Evolutionary conservation across 2,888 invertebrate species (phyloP).

Genomic region (Oligia latruncula): DNA sequence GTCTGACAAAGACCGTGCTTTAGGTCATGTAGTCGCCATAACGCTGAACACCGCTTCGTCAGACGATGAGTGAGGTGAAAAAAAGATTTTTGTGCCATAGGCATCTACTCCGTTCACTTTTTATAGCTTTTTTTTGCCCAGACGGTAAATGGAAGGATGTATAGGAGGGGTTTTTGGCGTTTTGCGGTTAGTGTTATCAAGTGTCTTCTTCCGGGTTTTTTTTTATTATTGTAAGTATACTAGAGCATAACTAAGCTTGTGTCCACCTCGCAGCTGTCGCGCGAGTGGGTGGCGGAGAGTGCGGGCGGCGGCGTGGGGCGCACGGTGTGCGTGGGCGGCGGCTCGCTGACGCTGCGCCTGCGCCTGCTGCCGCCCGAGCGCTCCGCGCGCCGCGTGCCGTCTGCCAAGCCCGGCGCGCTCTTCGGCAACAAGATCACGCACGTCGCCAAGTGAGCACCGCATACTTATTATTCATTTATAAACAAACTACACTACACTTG

Average conservation of each 20-base stretch:
- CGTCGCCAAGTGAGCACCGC: slow-evolving; percentile 95
- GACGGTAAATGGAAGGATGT: too few species aligned
- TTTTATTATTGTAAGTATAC: neutral
- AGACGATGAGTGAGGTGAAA: too few species aligned
- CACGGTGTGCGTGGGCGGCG: slow-evolving; percentile 93
- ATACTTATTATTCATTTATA: neutral
- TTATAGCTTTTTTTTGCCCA: too few species aligned
- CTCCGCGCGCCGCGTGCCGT: slow-evolving; percentile 95
- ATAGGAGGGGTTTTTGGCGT: neutral
- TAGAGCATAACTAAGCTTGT: neutral
- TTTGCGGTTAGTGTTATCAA: neutral
- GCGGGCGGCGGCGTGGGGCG: slow-evolving; percentile 87
- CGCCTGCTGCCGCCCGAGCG: slow-evolving; percentile 96
- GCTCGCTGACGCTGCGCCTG: slow-evolving; percentile 93
- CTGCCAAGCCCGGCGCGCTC: slow-evolving; percentile 96
- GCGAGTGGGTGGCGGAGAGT: slow-evolving; percentile 92
- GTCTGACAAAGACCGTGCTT: too few species aligned
- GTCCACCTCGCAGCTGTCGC: slow-evolving; percentile 91
- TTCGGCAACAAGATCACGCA: slow-evolving; percentile 97
- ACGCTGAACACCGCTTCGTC: too few species aligned
- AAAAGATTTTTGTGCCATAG: too few species aligned
- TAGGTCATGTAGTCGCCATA: too few species aligned
- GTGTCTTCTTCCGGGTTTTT: neutral
- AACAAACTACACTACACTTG: too few species aligned
- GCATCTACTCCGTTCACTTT: too few species aligned